phyloP scores from a whole-genome alignment of 1,140 invertebrate genomes.

The Diploscapter pachys region DNA sequence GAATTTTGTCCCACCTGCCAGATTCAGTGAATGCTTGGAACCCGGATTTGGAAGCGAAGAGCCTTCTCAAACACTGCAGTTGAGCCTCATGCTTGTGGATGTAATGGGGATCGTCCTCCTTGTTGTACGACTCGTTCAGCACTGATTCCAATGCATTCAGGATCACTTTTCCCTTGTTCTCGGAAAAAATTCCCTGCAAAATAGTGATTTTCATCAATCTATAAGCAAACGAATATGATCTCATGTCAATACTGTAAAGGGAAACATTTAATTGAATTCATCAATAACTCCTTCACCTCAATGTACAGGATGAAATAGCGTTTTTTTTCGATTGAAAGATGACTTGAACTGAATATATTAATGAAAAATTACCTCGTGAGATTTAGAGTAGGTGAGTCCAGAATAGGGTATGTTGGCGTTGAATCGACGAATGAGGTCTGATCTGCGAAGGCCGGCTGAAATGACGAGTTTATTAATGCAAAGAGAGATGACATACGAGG shows the following conservation, averaged over 20 bases:
- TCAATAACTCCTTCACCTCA: no score
- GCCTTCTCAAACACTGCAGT: constrained; percentile 84
- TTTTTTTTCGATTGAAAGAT: background rate
- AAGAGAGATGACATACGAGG: constrained; percentile 61
- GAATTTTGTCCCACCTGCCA: no score
- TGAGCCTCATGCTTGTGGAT: constrained; percentile 78
- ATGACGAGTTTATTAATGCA: background rate
- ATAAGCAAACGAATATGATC: no score
- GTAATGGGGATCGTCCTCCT: constrained; percentile 31
- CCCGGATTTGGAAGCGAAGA: constrained; percentile 94
- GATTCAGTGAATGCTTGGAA: constrained; percentile 83
- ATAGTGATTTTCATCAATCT: background rate
- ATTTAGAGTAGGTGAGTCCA: constrained; percentile 85
- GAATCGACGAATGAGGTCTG: constrained; percentile 76
- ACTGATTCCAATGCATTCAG: constrained; percentile 74
- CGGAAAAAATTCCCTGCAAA: constrained; percentile 81
- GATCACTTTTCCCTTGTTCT: constrained; percentile 97
- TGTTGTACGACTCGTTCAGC: constrained; percentile 64
- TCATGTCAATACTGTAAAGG: no score
- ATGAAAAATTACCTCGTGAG: constrained; percentile 78
- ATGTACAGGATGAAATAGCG: no score
- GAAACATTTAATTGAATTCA: no score
- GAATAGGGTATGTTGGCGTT: constrained; percentile 97
- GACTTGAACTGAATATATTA: constrained; percentile 67
- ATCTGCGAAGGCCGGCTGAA: constrained; percentile 69